Evolutionary conservation across 2,888 invertebrate genomes (phyloP), one percentile per base, ranked within the genome.

Genomic region (Napeogenes inachia): DNA sequence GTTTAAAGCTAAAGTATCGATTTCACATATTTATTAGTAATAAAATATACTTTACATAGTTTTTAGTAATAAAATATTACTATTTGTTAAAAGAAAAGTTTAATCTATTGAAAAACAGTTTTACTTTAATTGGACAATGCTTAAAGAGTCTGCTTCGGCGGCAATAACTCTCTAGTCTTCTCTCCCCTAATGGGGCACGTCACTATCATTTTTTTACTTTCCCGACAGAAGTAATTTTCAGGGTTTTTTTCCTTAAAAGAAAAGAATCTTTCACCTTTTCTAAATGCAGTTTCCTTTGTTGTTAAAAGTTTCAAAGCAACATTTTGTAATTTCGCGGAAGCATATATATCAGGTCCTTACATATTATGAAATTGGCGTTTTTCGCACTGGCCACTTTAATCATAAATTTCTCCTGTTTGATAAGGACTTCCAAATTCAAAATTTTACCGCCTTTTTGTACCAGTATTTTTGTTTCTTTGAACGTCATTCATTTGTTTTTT

Each of bases 171-270:
- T 30, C 59, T 56, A 59, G 56, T 59, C 21, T 56, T 45, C 50
- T 50, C 54, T 54, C 57, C 46, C 59, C 54, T 59, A 64, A 59
- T 59, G 47, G 61, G 53, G 59, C 59, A 64, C 60, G 64, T 59
- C 64, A 61, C 64, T 61, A 64, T 64, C 47, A 64, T 64, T 61
- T 64, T 63, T 64, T 61, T 64, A 50, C 64, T 61, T 47, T 46
- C 56, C 42, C 59, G 59, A 56, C 64, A 61, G 58, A 33, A 59
- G 59, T 61, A 61, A 57, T 61, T 64, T 59, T 59, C 56, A 46
- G 59, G 58, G 45, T 56, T 56, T 54, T 50, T 56, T 63, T 61
- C 53, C 64, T 32, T 59, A 59, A 59, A 64, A 61, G 59, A 59
- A 64, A 59, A 61, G 56, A 46, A 61, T 61, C 61, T 60, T 64